Evolutionary conservation across 2,888 invertebrate species (phyloP).

Genomic region (Opisthograptis luteolata): DNA sequence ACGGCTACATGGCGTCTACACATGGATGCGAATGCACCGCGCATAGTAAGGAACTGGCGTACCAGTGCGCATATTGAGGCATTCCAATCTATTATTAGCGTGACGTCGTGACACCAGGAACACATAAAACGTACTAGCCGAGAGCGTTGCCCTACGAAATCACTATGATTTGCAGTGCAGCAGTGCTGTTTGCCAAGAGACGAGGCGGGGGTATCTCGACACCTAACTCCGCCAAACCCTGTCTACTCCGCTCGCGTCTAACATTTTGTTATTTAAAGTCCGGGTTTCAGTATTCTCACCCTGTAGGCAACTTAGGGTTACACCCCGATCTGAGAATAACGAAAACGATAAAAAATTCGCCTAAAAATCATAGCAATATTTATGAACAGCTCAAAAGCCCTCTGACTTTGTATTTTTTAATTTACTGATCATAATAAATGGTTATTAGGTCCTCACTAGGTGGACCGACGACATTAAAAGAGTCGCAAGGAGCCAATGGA

Average conservation of each 20-base stretch:
- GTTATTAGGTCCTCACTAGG: no score
- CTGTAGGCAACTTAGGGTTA: no score
- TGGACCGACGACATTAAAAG: no score
- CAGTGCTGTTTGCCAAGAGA: slow-evolving; percentile 81
- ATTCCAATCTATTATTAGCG: slow-evolving; percentile 81
- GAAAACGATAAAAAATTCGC: no score
- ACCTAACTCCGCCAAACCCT: slow-evolving; percentile 55
- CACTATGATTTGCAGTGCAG: slow-evolving; percentile 79
- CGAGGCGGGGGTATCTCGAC: slow-evolving; percentile 71
- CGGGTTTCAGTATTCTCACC: no score
- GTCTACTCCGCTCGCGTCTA: slow-evolving; percentile 54
- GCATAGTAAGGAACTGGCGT: slow-evolving; percentile 67
- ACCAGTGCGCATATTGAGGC: slow-evolving; percentile 70
- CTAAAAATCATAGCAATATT: no score
- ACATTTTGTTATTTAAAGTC: slow-evolving; percentile 48
- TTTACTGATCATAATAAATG: no score
- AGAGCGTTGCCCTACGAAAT: slow-evolving; percentile 81
- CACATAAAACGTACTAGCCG: slow-evolving; percentile 75
- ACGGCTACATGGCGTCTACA: slow-evolving; percentile 48
- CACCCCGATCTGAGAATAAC: no score
- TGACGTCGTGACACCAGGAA: slow-evolving; percentile 81
- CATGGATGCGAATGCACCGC: slow-evolving; percentile 56
- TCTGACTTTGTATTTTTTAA: no score
- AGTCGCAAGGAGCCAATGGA: no score
- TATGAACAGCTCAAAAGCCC: no score